A percentile compares a stretch with the other conserved stretches of the same genome.
These are phyloP conservation scores for Arctopsyche grandis DNA, from an alignment of 1,140 invertebrate species.

Conservation along the genomic window DNA sequence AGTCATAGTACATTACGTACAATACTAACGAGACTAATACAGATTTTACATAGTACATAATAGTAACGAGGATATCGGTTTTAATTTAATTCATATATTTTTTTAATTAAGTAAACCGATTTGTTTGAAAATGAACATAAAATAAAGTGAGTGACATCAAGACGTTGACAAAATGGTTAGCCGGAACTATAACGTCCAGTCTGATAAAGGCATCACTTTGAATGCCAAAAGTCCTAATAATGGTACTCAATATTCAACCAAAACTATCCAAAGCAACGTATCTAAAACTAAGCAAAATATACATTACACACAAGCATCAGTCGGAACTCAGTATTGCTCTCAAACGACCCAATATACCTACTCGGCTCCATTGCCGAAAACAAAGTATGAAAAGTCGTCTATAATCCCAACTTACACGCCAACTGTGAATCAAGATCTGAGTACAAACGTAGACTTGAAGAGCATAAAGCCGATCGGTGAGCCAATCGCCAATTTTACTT, in stretches of 20 bases:
- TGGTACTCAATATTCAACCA: not conserved
- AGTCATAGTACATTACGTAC: too few species aligned
- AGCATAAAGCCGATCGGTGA: slow-evolving; percentile 36
- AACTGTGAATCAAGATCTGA: slow-evolving; percentile 46
- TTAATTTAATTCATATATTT: too few species aligned
- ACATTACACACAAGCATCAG: slow-evolving; percentile 51
- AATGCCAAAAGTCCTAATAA: slow-evolving; percentile 50
- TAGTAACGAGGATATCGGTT: too few species aligned
- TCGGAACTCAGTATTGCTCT: slow-evolving; percentile 48
- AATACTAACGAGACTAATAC: too few species aligned
- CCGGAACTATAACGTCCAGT: slow-evolving; percentile 52
- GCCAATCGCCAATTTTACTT: slow-evolving; percentile 36
- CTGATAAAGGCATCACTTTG: slow-evolving; percentile 42
- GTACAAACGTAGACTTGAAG: slow-evolving; percentile 44
- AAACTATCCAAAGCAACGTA: slow-evolving; percentile 16
- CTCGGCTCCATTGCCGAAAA: slow-evolving; percentile 40
- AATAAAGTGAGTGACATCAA: not conserved
- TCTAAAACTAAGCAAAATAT: slow-evolving; percentile 50
- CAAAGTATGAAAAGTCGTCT: slow-evolving; percentile 36
- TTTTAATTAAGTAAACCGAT: too few species aligned
- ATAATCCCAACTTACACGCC: slow-evolving; percentile 47
- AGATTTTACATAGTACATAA: too few species aligned
- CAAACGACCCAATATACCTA: slow-evolving; percentile 35
- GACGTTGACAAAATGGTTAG: slow-evolving; percentile 48
- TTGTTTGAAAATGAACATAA: not conserved